Evolutionary conservation across 2,888 invertebrate species (phyloP).

Genomic region (Gortyna flavago): DNA sequence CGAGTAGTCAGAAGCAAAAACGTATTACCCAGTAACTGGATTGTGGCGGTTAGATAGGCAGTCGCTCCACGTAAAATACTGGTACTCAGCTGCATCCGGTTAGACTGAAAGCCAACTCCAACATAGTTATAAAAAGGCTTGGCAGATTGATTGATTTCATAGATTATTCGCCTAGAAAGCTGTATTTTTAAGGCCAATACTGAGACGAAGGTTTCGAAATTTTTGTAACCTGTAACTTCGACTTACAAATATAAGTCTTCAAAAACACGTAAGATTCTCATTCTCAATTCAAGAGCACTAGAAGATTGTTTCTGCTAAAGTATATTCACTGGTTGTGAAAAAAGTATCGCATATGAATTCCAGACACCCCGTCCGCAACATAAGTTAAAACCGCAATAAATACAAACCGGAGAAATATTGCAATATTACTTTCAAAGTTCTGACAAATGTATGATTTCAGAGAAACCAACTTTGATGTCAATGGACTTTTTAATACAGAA

Average conservation of each 20-base stretch:
- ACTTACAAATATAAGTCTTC: neutral
- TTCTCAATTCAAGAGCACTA: conserved; percentile 24
- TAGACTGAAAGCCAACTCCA: no score
- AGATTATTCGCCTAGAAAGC: neutral
- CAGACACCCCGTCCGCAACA: conserved; percentile 16
- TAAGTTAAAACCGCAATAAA: conserved; percentile 53
- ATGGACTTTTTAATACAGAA: conserved; percentile 36
- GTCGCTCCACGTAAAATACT: no score
- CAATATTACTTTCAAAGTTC: conserved; percentile 43
- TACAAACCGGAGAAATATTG: conserved; percentile 44
- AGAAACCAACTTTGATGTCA: conserved; percentile 34
- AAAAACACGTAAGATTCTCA: conserved; percentile 8
- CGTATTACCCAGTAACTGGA: no score
- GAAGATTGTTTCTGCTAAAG: conserved; percentile 24
- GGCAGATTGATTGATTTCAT: neutral
- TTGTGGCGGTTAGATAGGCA: no score
- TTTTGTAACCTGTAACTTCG: neutral
- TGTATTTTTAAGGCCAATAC: neutral
- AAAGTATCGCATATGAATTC: conserved; percentile 31
- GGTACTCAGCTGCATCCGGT: no score
- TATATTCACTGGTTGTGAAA: conserved; percentile 8
- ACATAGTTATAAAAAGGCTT: neutral
- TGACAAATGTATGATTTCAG: conserved; percentile 47
- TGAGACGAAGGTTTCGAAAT: accelerated
- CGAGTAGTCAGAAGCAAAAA: no score